Evolutionary conservation across 2,888 invertebrate species (phyloP).

Genomic region (Margaritifera margaritifera): DNA sequence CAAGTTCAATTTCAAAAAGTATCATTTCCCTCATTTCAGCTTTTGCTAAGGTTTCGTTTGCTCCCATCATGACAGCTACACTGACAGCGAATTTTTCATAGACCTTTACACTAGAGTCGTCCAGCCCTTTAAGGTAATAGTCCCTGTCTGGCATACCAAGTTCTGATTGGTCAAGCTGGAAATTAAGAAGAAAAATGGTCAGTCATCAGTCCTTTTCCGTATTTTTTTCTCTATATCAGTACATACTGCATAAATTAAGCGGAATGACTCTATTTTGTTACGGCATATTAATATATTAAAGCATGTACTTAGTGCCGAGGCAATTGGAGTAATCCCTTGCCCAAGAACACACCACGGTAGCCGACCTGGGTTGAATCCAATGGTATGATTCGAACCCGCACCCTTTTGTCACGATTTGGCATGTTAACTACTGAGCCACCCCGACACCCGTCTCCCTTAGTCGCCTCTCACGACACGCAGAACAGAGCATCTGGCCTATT

Average conservation of each 20-base stretch:
- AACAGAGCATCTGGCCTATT: no score
- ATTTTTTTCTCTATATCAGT: background rate
- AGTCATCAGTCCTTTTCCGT: background rate
- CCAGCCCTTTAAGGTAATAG: conserved; percentile 79
- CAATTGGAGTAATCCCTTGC: no score
- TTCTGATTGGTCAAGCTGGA: conserved; percentile 93
- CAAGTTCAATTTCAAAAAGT: conserved; percentile 90
- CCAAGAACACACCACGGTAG: no score
- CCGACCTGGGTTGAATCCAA: no score
- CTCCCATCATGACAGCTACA: conserved; percentile 88
- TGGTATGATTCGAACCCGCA: no score
- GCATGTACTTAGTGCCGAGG: no score
- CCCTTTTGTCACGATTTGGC: no score
- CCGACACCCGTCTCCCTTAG: no score
- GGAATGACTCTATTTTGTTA: no score
- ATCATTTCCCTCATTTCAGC: conserved; percentile 84
- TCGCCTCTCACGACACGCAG: no score
- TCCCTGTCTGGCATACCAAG: conserved; percentile 85
- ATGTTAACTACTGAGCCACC: no score
- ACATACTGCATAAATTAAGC: background rate
- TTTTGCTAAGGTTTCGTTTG: conserved; percentile 80
- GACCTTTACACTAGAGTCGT: conserved; percentile 80
- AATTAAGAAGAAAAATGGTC: background rate
- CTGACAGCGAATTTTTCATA: conserved; percentile 93
- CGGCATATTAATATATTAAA: no score